phyloP scores from a whole-genome alignment of 2,888 invertebrate genomes.

The Patella depressa region DNA sequence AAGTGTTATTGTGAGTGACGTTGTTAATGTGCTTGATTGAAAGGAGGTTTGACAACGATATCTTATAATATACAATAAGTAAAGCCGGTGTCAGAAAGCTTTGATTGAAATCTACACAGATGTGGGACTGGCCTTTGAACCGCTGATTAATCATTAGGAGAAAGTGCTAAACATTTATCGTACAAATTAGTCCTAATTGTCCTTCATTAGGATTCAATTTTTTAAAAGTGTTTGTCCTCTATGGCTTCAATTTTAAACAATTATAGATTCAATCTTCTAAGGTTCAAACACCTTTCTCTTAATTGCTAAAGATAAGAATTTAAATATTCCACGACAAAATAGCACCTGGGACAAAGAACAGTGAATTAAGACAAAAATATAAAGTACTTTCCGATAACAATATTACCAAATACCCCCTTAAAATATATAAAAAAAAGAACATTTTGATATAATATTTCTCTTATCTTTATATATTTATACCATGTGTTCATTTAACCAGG shows the following conservation, averaged over 20 bases:
- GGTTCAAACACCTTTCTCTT: too few relatives aligned
- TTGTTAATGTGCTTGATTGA: background rate
- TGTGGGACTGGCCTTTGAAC: background rate
- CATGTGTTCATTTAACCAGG: too few relatives aligned
- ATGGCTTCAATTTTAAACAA: background rate
- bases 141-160: constrained; percentile 3
- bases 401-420: too few relatives aligned
- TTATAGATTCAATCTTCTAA: background rate
- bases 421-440: too few relatives aligned
- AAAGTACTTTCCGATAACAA: too few relatives aligned
- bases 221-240: background rate
- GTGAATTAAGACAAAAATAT: too few relatives aligned
- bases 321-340: too few relatives aligned
- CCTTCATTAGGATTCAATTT: background rate
- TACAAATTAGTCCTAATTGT: background rate
- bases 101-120: background rate
- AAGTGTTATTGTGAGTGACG: constrained; percentile 3
- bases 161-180: constrained; percentile 5
- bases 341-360: too few relatives aligned
- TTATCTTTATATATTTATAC: too few relatives aligned
- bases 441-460: too few relatives aligned
- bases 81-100: background rate
- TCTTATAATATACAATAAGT: background rate
- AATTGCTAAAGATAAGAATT: too few relatives aligned
- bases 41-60: background rate